Evolutionary conservation across 1,140 invertebrate genomes (phyloP).

Genomic region (Drosophila pallidifrons): DNA sequence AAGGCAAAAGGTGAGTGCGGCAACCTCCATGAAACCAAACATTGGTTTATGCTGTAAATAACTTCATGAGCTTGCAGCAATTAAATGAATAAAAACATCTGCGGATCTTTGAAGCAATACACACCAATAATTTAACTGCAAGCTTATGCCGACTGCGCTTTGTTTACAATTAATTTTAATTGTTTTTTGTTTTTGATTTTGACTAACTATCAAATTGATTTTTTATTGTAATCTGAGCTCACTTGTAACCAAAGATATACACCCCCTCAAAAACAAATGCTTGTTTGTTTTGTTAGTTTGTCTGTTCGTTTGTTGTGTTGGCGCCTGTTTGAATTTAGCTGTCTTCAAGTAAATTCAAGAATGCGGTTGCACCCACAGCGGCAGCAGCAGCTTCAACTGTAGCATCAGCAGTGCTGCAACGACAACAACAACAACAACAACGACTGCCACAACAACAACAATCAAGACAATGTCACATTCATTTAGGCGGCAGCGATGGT

Average conservation of each 20-base stretch:
- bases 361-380: slow-evolving; percentile 64
- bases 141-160: slow-evolving; percentile 9
- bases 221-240: slow-evolving; percentile 22
- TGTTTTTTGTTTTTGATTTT: slow-evolving; percentile 28
- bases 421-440: slow-evolving; percentile 62
- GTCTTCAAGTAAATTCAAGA: slow-evolving; percentile 79
- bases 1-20: slow-evolving; percentile 80
- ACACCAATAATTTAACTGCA: background rate
- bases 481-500: slow-evolving; percentile 91
- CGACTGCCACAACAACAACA: slow-evolving; percentile 68
- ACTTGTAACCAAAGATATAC: slow-evolving; percentile 32
- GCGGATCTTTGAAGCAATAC: background rate
- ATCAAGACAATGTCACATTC: slow-evolving; percentile 91
- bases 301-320: slow-evolving; percentile 82
- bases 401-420: slow-evolving; percentile 46
- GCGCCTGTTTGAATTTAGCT: slow-evolving; percentile 81
- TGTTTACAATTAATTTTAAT: slow-evolving; percentile 14
- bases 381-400: slow-evolving; percentile 39
- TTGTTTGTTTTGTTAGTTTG: slow-evolving; percentile 53
- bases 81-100: background rate
- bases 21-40: background rate
- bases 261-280: slow-evolving; percentile 36
- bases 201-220: slow-evolving; percentile 39
- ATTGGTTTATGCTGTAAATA: slow-evolving; percentile 27
- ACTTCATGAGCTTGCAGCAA: slow-evolving; percentile 1